Evolutionary conservation across 2,797 vertebrate genomes (phyloP), one percentile per base, ranked within the genome.

Genomic region (Thripadectes ignobilis): DNA sequence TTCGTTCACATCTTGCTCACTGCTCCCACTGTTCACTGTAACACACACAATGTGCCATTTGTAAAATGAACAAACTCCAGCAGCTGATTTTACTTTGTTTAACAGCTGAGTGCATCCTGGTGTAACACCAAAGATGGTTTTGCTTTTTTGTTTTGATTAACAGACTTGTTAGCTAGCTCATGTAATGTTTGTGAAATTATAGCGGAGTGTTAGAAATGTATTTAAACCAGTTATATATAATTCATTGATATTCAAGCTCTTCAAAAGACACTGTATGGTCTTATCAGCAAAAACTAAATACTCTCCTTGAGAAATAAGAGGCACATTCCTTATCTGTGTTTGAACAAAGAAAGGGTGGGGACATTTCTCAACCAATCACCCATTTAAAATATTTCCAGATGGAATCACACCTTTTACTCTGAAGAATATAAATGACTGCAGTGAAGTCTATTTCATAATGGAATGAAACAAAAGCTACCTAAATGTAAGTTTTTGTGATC

Each of bases 231-330:
- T 89, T 92, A 76, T 29, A 92, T 92, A 74, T 26, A 92, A 76
- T 21, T 62, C 55, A 59, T 45, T 78, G 61, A 72, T 58, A 62
- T 66, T 86, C 46, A 71, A 74, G 65, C 38, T 90, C 77, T 94
- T 94, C 71, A 91, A 94, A 96, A 89, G 45, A 46, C 88, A 62
- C 46, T 39, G 15, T 54, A 24, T 36, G 74, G n/a, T 74, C 73
- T 93, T 89, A 83, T 88, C 91, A 71, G 45, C n/a, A 81, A 87
- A 65, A 88, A 49, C 51, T 52, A 69, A 76, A 67, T 89, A 52
- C 34, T 84, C 43, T 57, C 8, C 77, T 95, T 89, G 58, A 95
- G 84, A 91, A 96, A 76, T 54, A 75, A 88, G 91, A 96, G 59
- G 68, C 61, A 89, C 81, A 90, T 94, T 97, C 45, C 52, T 94